Base-by-base conservation (phyloP, 2,113 vertebrate genomes). In the Engraulis encrasicolus region DNA sequence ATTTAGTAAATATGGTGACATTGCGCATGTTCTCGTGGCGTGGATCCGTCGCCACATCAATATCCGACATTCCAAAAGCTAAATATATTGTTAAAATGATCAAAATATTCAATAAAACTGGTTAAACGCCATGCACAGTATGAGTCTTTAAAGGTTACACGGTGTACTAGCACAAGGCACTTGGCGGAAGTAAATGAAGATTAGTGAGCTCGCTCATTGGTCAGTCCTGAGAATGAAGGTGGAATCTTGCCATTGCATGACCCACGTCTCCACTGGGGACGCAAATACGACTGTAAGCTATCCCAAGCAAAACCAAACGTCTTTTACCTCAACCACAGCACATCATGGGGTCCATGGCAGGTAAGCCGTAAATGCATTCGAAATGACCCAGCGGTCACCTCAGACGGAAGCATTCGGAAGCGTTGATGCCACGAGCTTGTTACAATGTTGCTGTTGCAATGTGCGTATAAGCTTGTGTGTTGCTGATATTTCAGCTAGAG, bases 231-330 rank as follows among this genome's bases (percentile, higher is more conserved):
- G 66, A 74, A 74, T 74, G 66, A 74, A 74, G 66, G 66, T 74
- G 66, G 66, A 74, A 74, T 34, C 34, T 14, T 74, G 58, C n/a
- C 31, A 27, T 66, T 14, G 58, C 58, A 7, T 74, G 66, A 74
- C 66, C 66, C 66, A 74, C 66, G 66, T 74, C 66, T 74, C 66
- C 66, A 74, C 66, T 27, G 66, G 66, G 54, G 27, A 74, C 27
- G 5, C 34, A 23, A 74, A 74, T 34, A 31, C 31, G 66, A 74
- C 66, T 74, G 66, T 74, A n/a, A n/a, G n/a, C n/a, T n/a, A 74
- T 31, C 66, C 18, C 66, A 18, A 74, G 11, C 66, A 17, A 74
- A 74, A n/a, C n/a, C n/a, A n/a, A n/a, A 74, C 66, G 23, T 17
- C 27, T 12, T 31, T 27, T 34, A 14, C 31, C 2, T 66, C 15